Conservation (phyloP, 2,888 invertebrate species). For the Brachypterus glaber region DNA sequence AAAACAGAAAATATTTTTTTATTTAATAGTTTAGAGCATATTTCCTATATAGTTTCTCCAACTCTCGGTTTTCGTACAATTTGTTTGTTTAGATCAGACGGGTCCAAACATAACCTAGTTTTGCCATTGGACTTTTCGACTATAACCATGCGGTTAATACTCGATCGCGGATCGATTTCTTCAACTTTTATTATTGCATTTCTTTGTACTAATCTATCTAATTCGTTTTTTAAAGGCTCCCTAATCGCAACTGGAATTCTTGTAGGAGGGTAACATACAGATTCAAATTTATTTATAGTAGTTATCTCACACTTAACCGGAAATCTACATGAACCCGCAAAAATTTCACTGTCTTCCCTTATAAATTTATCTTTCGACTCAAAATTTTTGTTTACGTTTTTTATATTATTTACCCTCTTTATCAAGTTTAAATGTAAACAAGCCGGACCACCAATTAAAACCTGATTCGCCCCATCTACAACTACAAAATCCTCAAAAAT, state of each 20-base stretch:
- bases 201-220: slow-evolving; percentile 10
- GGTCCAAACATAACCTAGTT: slow-evolving; percentile 12
- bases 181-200: slow-evolving; percentile 12
- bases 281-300: slow-evolving; percentile 7
- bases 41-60: slow-evolving; percentile 10
- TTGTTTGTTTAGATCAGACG: slow-evolving; percentile 13
- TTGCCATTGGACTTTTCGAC: slow-evolving; percentile 14
- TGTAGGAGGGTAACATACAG: slow-evolving; percentile 5
- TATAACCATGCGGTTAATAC: slow-evolving; percentile 14
- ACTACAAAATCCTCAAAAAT: slow-evolving; percentile 18
- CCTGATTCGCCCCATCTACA: slow-evolving; percentile 13
- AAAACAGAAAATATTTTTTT: slow-evolving; percentile 14
- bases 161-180: slow-evolving; percentile 6
- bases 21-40: slow-evolving; percentile 8
- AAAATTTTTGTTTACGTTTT: neutral
- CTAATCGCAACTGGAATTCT: slow-evolving; percentile 9
- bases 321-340: slow-evolving; percentile 7
- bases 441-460: slow-evolving; percentile 13
- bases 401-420: slow-evolving; percentile 13
- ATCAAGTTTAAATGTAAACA: slow-evolving; percentile 15
- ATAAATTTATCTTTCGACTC: slow-evolving; percentile 11
- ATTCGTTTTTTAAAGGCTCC: slow-evolving; percentile 6
- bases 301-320: slow-evolving; percentile 9
- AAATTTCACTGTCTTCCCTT: slow-evolving; percentile 7
- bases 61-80: slow-evolving; percentile 11